Percentiles rank a stretch among this genome's conserved stretches.
phyloP scores from a whole-genome alignment of 2,888 invertebrate species.

The Aplocera efformata region DNA sequence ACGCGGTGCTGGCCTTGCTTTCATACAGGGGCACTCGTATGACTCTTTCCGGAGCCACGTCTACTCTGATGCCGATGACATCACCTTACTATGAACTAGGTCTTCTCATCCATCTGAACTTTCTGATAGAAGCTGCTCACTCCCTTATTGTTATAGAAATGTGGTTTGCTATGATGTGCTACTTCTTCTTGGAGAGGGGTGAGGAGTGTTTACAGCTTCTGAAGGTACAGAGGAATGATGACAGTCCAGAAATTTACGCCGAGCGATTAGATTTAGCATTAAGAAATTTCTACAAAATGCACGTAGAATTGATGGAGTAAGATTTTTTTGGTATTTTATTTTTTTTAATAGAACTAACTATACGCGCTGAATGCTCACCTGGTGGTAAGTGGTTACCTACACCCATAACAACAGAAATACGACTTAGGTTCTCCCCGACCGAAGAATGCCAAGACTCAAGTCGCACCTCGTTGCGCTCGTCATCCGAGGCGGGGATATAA shows the following conservation, averaged over 20 bases:
- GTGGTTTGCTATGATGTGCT: conserved; percentile 53
- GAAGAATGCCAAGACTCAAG: too few species aligned
- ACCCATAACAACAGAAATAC: too few species aligned
- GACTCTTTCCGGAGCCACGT: conserved; percentile 49
- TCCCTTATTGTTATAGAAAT: conserved; percentile 45
- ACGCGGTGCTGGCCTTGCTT: conserved; percentile 45
- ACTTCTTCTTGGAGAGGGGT: conserved; percentile 43
- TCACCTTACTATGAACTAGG: conserved; percentile 55
- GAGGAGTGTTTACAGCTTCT: conserved; percentile 42
- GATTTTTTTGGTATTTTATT: too few species aligned
- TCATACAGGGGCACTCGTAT: conserved; percentile 41
- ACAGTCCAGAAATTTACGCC: conserved; percentile 36
- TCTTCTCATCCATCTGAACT: conserved; percentile 46
- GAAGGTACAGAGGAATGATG: conserved; percentile 24
- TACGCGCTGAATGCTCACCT: too few species aligned
- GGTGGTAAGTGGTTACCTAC: too few species aligned
- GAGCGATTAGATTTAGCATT: conserved; percentile 41
- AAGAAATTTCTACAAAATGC: conserved; percentile 43
- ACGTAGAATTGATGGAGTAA: conserved; percentile 46
- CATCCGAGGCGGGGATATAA: too few species aligned
- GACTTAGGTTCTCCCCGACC: too few species aligned
- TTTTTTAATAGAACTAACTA: too few species aligned
- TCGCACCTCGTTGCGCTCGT: too few species aligned
- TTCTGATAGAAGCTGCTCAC: conserved; percentile 40
- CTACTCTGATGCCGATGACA: conserved; percentile 53